Conservation (phyloP, 2,113 vertebrate genomes). For the Calyptomena viridis region DNA sequence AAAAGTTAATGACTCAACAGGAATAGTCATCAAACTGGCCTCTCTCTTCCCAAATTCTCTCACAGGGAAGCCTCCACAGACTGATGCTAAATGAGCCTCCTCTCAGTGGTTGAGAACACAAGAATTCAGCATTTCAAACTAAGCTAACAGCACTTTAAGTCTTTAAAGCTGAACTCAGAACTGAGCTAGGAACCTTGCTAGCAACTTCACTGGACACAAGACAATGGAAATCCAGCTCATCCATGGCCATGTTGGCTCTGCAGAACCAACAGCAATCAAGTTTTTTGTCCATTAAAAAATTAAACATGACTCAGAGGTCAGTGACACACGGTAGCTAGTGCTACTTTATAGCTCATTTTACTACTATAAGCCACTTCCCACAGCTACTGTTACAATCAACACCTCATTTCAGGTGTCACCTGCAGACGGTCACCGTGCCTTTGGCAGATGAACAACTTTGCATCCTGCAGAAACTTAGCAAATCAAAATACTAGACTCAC, state of each 20-base stretch:
- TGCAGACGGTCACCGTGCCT: not conserved
- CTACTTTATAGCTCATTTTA: not conserved
- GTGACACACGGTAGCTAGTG: not conserved
- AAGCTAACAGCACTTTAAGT: not conserved
- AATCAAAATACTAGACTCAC: not conserved
- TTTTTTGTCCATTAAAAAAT: not conserved
- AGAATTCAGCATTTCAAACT: not conserved
- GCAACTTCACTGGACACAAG: not conserved
- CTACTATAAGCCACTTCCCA: not conserved
- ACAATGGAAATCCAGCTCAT: not conserved
- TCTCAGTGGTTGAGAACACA: not conserved
- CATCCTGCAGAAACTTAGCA: not conserved
- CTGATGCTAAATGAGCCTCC: not conserved
- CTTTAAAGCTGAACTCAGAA: not conserved
- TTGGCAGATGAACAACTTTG: not conserved
- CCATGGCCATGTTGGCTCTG: not conserved
- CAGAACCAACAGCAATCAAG: not conserved
- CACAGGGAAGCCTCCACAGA: not conserved
- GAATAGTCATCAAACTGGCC: not conserved
- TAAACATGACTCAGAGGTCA: constrained; percentile 8
- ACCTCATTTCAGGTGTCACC: not conserved
- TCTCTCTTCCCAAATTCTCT: not conserved
- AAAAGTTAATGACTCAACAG: not conserved
- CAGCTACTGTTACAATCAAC: not conserved
- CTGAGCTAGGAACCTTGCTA: not conserved